phyloP scores from a whole-genome alignment of 2,888 invertebrate genomes.

The Dichetophora obliterata region DNA sequence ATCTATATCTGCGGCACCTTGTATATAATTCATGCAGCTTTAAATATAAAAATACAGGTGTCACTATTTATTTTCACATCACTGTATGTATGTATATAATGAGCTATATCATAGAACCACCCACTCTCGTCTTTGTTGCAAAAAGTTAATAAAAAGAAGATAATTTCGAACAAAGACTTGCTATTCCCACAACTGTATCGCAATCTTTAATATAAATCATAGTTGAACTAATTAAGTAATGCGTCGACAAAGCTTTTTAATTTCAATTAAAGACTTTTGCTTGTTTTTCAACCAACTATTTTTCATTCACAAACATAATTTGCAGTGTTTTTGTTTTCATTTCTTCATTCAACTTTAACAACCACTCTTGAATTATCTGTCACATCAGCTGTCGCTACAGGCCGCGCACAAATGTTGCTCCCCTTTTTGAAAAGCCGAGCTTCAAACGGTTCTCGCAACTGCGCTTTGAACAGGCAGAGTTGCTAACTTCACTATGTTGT shows the following conservation, averaged over 20 bases:
- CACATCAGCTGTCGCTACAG: slow-evolving; percentile 64
- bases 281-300: slow-evolving; percentile 27
- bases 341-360: not conserved
- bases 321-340: slow-evolving; percentile 23
- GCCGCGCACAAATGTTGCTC: slow-evolving; percentile 42
- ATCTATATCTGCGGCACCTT: no score
- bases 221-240: slow-evolving; percentile 65
- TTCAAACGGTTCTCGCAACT: not conserved
- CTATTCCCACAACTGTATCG: no score
- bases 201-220: slow-evolving; percentile 48
- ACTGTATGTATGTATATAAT: no score
- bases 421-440: not conserved
- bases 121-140: no score
- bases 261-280: slow-evolving; percentile 3
- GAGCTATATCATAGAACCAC: no score
- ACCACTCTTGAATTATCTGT: slow-evolving; percentile 55
- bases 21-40: no score
- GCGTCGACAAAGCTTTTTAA: slow-evolving; percentile 46
- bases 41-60: no score
- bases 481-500: not conserved
- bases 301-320: not conserved
- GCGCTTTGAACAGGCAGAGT: not conserved
- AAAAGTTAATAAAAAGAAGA: no score
- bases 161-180: no score
- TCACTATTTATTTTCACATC: no score